These are phyloP conservation scores for Lithophane ornitopus DNA, from an alignment of 2,888 invertebrate genomes.

Conservation along the genomic window DNA sequence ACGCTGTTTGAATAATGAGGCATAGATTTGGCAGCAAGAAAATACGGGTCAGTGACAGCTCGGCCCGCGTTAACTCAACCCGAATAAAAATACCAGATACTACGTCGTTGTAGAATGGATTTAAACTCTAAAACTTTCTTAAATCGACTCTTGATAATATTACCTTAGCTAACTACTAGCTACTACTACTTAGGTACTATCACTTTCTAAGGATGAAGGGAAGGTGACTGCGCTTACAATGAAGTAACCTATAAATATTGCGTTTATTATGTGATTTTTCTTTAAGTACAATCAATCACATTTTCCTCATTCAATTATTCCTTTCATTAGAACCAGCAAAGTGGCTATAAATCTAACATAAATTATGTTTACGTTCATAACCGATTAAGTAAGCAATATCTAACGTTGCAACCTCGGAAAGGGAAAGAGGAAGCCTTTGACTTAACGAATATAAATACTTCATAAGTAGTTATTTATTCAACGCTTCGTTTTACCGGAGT, in stretches of 20 bases:
- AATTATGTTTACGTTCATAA: constrained; percentile 41
- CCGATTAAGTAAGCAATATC: constrained; percentile 45
- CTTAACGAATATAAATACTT: constrained; percentile 70
- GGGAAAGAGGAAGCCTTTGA: constrained; percentile 71
- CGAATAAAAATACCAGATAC: no score
- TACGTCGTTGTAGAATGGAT: background rate
- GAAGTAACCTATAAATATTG: background rate
- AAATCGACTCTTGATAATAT: background rate
- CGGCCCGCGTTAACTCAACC: no score
- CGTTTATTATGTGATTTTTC: background rate
- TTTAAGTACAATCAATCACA: background rate
- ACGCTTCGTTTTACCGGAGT: constrained; percentile 39
- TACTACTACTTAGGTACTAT: background rate
- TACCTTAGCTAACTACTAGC: background rate
- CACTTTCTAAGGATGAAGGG: background rate
- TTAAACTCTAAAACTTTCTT: background rate
- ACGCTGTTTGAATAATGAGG: background rate
- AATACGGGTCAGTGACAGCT: no score
- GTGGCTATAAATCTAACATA: constrained; percentile 25
- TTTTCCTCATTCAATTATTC: background rate
- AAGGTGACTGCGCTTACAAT: background rate
- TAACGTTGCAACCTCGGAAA: constrained; percentile 53
- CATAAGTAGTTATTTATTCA: constrained; percentile 59
- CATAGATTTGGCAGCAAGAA: background rate
- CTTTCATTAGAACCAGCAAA: background rate